phyloP scores from a whole-genome alignment of 2,797 vertebrate species.

The Danio tinwini region DNA sequence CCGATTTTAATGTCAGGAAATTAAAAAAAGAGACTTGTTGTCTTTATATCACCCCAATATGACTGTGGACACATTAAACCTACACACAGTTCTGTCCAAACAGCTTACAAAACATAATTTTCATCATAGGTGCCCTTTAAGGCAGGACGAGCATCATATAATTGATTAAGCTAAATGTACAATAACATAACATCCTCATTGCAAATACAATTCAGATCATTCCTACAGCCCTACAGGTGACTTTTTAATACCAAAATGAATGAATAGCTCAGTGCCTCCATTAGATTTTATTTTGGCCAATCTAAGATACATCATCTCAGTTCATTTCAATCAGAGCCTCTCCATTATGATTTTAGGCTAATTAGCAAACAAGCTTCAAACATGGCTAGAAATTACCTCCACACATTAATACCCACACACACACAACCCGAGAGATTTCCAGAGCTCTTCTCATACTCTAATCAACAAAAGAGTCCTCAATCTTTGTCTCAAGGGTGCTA shows the following conservation, averaged over 20 bases:
- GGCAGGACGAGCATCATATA: too few species aligned
- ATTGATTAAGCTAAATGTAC: not conserved
- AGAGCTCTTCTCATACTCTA: conserved; percentile 12
- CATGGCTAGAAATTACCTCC: not conserved
- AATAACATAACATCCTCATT: not conserved
- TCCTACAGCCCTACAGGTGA: not conserved
- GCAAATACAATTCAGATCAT: not conserved
- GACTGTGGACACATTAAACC: too few species aligned
- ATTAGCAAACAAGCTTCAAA: conserved; percentile 19
- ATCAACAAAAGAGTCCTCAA: conserved; percentile 28
- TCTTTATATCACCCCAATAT: too few species aligned
- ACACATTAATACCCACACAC: not conserved
- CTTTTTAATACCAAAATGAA: not conserved
- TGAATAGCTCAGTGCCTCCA: not conserved
- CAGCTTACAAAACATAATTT: too few species aligned
- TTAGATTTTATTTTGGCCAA: conserved; percentile 15
- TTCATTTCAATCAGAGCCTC: conserved; percentile 21
- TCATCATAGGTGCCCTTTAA: not conserved
- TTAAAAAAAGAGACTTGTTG: too few species aligned
- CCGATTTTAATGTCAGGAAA: too few species aligned
- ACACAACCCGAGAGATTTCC: conserved; percentile 8
- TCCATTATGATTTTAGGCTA: conserved; percentile 36
- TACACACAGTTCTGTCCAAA: too few species aligned
- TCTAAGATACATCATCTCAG: conserved; percentile 27
- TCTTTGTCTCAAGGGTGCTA: conserved; percentile 8